Base-by-base conservation (phyloP, 1,140 invertebrate species). In the Saxidomus purpurata region DNA sequence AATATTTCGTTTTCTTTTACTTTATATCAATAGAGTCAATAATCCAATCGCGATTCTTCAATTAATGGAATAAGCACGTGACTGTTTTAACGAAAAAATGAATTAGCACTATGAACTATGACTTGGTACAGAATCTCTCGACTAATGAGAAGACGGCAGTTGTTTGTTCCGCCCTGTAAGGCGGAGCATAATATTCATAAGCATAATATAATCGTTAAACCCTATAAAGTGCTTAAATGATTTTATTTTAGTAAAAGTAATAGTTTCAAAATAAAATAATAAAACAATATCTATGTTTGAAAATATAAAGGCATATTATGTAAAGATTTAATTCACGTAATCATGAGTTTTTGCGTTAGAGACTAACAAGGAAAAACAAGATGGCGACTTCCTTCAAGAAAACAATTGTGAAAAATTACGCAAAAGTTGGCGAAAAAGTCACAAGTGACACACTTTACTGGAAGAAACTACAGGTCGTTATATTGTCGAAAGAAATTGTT, bases 381-480 rank as follows among this genome's bases (percentile, higher is more conserved):
- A 95, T 95, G 95, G 94, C 94, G 90, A 91, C 94, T 80, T 92
- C 95, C 90, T 95, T 93, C 87, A 95, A 95, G 93, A 94, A 94
- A 90, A 95, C 94, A 40, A 71, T 89, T 69, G 90, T 94, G n/a
- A 92, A 93, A 92, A 71, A 90, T 74, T 91, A 91, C 89, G 93
- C 94, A 90, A 93, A 90, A 92, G 89, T 92, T 90, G 96, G 96
- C 3, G 96, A 97, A 55, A 97, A 97, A 92, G 94, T 97, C 74
- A 98, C 98, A 0, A 96, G 97, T 47, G 98, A 98, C 96, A 97
- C 96, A 91, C 94, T 97, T 89, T 98, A 98, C 94, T 98, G 98
- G 98, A 98, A 98, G 94, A 93, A 93, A 87, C 90, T 94, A 81
- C 90, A 94, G 91, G 93, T 94, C 74, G 89, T 47, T 71, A 2